Evolutionary conservation across 2,113 vertebrate species (phyloP), one percentile per base, ranked within the genome.

Genomic region (Synchiropus splendidus): DNA sequence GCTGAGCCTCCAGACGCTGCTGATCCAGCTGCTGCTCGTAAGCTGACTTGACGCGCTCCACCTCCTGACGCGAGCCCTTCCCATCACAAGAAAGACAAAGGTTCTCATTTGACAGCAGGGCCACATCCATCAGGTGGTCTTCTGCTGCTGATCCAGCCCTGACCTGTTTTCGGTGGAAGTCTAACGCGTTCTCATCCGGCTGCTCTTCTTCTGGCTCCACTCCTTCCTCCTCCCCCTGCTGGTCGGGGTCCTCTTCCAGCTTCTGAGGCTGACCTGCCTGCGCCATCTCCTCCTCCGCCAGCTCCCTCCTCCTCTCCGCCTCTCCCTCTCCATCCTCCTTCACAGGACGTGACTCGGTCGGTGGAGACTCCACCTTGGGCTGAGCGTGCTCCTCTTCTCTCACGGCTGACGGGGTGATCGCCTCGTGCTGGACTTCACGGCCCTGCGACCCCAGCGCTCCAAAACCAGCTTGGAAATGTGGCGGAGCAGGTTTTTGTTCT

Each of bases 11-110:
- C 38, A 94, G 66, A 0, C 64, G 88, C 70, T 90, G 91, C 81
- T 94, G 92, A 54, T 93, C 88, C 70, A 88, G 68, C 58, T 92
- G 92, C 45, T 94, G 83, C 67, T 94, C 90, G 0, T 90, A 94
- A 0, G 86, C 74, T 0, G 89, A 79, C 34, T 79, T 90, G 13
- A 48, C 50, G 0, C 8, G 60, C 15, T 46, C 58, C 31, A 16
- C 37, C n/a, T n/a, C n/a, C 53, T 58, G 58, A 45, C 34, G n/a
- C 42, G 5, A 36, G 58, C 1, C 41, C 44, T 47, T n/a, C n/a
- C n/a, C n/a, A n/a, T n/a, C n/a, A n/a, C n/a, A n/a, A n/a, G n/a
- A n/a, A n/a, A n/a, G n/a, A n/a, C n/a, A n/a, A n/a, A n/a, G 21
- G 4, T 27, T 8, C 4, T 27, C 4, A 8, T 27, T 27, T 4